Conservation (phyloP, 35 echinoderm and acorn worm species). For the Stichopus chloronotus region DNA sequence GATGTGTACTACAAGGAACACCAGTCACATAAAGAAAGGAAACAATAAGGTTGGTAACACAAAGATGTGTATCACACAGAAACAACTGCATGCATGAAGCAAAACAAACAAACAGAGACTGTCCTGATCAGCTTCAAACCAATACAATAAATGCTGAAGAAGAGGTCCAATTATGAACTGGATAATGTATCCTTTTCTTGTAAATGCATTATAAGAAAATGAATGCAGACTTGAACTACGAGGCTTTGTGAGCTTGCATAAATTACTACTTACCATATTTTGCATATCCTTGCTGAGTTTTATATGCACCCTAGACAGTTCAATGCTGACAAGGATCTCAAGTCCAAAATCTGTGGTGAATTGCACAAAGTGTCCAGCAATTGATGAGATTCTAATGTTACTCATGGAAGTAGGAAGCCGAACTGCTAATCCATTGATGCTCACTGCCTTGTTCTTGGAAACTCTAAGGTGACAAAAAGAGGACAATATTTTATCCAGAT, state of each 20-base stretch:
- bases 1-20: not conserved
- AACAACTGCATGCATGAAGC: not conserved
- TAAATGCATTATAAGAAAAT: no score
- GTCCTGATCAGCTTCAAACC: no score
- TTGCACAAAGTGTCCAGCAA: slow-evolving; percentile 4
- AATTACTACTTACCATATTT: slow-evolving; percentile 25
- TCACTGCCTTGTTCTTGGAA: not conserved
- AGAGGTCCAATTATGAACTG: no score
- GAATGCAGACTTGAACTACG: not conserved
- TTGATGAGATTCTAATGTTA: not conserved
- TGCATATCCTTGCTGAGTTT: slow-evolving; percentile 12
- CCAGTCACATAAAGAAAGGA: slow-evolving; percentile 21
- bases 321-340: slow-evolving; percentile 36
- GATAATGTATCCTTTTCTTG: no score
- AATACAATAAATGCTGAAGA: no score
- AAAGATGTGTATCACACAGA: not conserved
- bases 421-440: not conserved
- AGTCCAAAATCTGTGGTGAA: not conserved
- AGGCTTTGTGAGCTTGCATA: not conserved
- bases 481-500: not conserved
- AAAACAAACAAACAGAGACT: no score
- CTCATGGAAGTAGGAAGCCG: not conserved
- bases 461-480: not conserved
- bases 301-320: slow-evolving; percentile 9
- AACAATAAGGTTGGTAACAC: not conserved